Conservation (phyloP, 2,113 vertebrate species). For the Bubo blakistoni region DNA sequence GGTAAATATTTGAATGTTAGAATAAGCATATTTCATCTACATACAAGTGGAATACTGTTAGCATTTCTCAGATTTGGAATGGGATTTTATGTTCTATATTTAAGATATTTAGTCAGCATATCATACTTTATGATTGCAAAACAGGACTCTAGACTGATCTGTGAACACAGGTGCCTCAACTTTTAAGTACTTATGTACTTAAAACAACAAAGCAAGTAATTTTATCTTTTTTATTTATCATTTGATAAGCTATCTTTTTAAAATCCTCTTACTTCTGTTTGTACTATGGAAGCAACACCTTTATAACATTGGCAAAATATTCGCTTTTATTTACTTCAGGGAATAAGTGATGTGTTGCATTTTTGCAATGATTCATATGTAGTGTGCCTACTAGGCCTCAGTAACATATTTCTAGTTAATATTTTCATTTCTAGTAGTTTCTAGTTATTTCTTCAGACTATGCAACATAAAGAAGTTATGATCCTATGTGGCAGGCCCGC, state of each 20-base stretch:
- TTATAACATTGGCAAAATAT: slow-evolving; percentile 28
- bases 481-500: not conserved
- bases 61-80: slow-evolving; percentile 61
- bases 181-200: slow-evolving; percentile 35
- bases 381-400: not conserved
- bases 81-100: slow-evolving; percentile 51
- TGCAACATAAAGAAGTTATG: not conserved
- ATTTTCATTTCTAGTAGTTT: not conserved
- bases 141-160: slow-evolving; percentile 27
- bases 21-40: slow-evolving; percentile 57
- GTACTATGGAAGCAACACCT: not conserved
- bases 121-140: slow-evolving; percentile 36
- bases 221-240: slow-evolving; percentile 60
- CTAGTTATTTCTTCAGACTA: not conserved
- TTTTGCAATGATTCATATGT: not conserved
- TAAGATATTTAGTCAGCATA: slow-evolving; percentile 63
- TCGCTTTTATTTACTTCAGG: not conserved
- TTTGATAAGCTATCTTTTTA: slow-evolving; percentile 50
- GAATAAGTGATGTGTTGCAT: not conserved
- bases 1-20: slow-evolving; percentile 71
- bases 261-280: slow-evolving; percentile 45
- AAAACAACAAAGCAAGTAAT: slow-evolving; percentile 52
- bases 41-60: slow-evolving; percentile 64
- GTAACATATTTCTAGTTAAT: not conserved
- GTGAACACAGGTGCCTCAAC: slow-evolving; percentile 58